A percentile compares a stretch with the other conserved stretches of the same genome.
phyloP scores from a whole-genome alignment of 2,113 vertebrate genomes.

The Bubo bubo region DNA sequence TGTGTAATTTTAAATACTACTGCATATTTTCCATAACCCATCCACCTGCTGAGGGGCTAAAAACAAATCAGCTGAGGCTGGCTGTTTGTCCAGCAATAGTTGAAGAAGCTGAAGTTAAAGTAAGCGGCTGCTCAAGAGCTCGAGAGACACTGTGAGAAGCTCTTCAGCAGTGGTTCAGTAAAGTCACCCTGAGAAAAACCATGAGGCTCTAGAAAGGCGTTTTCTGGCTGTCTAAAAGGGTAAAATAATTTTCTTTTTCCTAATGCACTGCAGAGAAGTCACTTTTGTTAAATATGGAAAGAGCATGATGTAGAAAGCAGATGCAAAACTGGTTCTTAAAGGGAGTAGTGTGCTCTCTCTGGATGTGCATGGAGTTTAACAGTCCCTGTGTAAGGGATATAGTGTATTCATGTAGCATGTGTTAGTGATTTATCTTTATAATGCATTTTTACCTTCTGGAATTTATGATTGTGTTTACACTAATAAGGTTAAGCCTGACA shows the following conservation, averaged over 20 bases:
- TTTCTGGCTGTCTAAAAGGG: neutral
- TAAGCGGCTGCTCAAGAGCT: neutral
- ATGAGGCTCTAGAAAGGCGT: neutral
- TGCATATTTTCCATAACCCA: neutral
- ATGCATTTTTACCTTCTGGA: neutral
- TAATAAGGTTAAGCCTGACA: neutral
- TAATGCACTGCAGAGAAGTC: neutral
- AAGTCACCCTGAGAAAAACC: neutral
- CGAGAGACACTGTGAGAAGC: neutral
- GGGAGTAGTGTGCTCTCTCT: neutral
- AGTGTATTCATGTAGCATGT: neutral
- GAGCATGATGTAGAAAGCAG: neutral
- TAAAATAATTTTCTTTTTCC: neutral
- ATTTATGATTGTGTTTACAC: neutral
- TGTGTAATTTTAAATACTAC: neutral
- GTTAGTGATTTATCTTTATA: neutral
- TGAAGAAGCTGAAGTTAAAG: neutral
- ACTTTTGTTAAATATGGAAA: neutral
- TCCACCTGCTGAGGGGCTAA: neutral
- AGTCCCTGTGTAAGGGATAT: fast-evolving
- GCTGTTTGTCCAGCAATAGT: neutral
- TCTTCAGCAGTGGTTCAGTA: neutral
- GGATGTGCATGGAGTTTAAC: neutral
- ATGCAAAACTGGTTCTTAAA: neutral
- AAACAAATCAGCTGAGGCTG: neutral